Conservation (phyloP, 1,140 invertebrate species). For the Drosophila prosaltans region DNA sequence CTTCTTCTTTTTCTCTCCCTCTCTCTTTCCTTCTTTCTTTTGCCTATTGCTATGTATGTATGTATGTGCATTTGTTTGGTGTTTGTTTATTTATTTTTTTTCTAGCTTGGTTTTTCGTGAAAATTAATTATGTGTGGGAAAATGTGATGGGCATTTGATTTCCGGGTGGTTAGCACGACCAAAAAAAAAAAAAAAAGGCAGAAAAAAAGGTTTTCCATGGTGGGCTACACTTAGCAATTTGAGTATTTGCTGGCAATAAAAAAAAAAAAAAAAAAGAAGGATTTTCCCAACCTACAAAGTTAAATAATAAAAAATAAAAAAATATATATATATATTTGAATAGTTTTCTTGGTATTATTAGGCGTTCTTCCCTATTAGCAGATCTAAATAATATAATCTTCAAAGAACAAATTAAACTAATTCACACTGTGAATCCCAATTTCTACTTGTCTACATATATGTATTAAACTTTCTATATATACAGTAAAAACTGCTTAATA, state of each 20-base stretch:
- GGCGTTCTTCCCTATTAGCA: not conserved
- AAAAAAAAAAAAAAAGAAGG: too few species aligned
- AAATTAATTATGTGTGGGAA: slow-evolving; percentile 81
- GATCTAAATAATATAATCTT: not conserved
- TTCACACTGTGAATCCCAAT: too few species aligned
- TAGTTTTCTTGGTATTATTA: too few species aligned
- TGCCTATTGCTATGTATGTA: too few species aligned
- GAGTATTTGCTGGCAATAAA: not conserved
- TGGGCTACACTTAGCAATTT: not conserved
- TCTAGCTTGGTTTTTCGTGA: slow-evolving; percentile 41
- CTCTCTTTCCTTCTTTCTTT: slow-evolving; percentile 23
- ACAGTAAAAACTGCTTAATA: too few species aligned
- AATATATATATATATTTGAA: too few species aligned
- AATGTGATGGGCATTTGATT: slow-evolving; percentile 69
- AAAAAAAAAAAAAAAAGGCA: not conserved
- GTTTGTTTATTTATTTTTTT: slow-evolving; percentile 40
- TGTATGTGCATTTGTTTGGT: too few species aligned
- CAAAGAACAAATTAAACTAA: too few species aligned
- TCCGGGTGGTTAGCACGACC: slow-evolving; percentile 61
- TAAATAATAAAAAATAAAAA: too few species aligned
- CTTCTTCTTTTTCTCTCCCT: slow-evolving; percentile 34
- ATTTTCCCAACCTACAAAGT: not conserved
- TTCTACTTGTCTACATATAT: too few species aligned
- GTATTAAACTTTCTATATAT: too few species aligned
- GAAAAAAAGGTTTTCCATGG: not conserved